A percentile compares a stretch with the other conserved stretches of the same genome.
phyloP scores from a whole-genome alignment of 2,113 vertebrate species.

The Indicator maculatus region DNA sequence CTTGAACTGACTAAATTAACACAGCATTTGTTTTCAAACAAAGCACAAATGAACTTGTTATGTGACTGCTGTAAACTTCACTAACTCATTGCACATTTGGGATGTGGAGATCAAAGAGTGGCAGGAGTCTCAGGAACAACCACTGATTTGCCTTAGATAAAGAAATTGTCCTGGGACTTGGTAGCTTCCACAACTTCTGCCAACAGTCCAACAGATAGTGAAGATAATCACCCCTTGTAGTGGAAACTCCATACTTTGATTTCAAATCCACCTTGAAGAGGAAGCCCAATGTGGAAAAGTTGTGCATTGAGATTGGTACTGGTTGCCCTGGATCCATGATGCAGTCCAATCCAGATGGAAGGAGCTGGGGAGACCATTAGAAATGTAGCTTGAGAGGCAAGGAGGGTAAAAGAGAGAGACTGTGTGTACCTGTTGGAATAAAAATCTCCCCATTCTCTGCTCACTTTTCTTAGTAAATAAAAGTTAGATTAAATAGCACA shows the following conservation, averaged over 20 bases:
- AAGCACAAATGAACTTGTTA: not conserved
- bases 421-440: not conserved
- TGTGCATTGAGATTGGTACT: fast-evolving
- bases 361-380: not conserved
- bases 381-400: fast-evolving
- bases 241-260: not conserved
- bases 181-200: not conserved
- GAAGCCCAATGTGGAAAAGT: not conserved
- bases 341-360: fast-evolving
- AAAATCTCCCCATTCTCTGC: not conserved
- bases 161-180: not conserved
- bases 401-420: not conserved
- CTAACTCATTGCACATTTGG: not conserved
- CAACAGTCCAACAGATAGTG: not conserved
- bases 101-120: not conserved
- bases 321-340: not conserved
- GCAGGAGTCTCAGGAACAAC: not conserved
- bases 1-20: not conserved
- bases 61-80: not conserved
- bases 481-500: not conserved
- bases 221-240: not conserved
- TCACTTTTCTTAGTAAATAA: not conserved
- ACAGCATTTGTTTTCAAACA: not conserved
- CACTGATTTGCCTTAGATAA: not conserved
- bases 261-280: not conserved